Base-by-base conservation (phyloP, 2,797 vertebrate genomes). In the Thunnus albacares region DNA sequence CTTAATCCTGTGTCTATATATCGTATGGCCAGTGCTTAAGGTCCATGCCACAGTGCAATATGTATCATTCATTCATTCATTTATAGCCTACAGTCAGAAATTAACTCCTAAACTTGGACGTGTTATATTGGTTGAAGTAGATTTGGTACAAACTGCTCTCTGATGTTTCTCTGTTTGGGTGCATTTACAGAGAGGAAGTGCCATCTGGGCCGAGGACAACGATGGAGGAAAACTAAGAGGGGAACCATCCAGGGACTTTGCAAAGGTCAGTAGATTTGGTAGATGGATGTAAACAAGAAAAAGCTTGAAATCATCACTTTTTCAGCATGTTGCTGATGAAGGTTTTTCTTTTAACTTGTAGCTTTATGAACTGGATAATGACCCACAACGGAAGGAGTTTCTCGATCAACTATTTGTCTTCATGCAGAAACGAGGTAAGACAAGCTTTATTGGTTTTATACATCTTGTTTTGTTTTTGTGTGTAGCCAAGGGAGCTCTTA, bases 211-310 rank as follows among this genome's bases (percentile, higher is more conserved):
- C 0, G 98, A 99, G 4, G 98, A 99, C 30, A 92, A 87, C 0
- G 98, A 99, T 0, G 95, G 96, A 53, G 93, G 95, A 75, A 95
- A 96, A 92, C 94, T 94, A 78, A 96, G 95, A 95, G 96, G 93
- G 73, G 98, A 99, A 72, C 97, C 98, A 20, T 99, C 98, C 61
- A 94, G 98, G 83, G 98, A 99, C 90, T 99, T 99, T 91, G 98
- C 98, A 90, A 99, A 99, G 97, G 98, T 99, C 80, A 81, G 95
- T 92, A 65, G 22, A 52, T 79, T 59, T 43, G 15, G 1, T 56
- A 1, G n/a, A 53, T 76, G 3, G 12, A 20, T 28, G 18, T 26
- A 66, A 78, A 83, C 24, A 49, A 69, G 26, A 38, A 52, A 75
- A 78, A 41, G 1, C 3, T 57, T 58, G 18, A 72, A 55, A 33